These are phyloP conservation scores for Mesembrinibis cayennensis DNA, from an alignment of 2,113 vertebrate species.

Conservation along the genomic window DNA sequence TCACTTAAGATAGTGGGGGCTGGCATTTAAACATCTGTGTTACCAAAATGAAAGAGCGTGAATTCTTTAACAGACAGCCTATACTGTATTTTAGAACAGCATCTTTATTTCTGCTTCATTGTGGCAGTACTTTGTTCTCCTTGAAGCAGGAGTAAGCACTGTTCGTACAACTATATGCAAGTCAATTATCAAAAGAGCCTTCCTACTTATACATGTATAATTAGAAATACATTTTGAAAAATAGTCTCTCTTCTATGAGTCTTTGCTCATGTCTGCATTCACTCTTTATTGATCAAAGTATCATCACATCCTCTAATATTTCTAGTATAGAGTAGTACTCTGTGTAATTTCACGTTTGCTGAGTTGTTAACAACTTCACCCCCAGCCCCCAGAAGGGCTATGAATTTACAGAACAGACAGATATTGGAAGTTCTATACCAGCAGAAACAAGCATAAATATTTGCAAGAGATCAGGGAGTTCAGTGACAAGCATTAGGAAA, in stretches of 20 bases:
- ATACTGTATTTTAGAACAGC: neutral
- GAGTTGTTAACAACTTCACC: neutral
- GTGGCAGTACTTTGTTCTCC: neutral
- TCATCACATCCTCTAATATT: neutral
- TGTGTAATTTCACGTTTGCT: neutral
- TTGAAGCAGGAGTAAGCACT: neutral
- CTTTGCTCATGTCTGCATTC: neutral
- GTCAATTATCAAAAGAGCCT: neutral
- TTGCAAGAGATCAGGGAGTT: neutral
- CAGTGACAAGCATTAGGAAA: neutral
- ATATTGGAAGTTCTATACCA: neutral
- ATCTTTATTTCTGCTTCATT: neutral
- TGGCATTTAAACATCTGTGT: neutral
- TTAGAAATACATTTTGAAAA: neutral
- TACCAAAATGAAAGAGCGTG: neutral
- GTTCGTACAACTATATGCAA: neutral
- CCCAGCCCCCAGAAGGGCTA: neutral
- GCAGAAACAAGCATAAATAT: neutral
- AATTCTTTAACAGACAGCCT: neutral
- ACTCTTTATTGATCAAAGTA: neutral
- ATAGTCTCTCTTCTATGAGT: accelerated
- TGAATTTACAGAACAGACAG: neutral
- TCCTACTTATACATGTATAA: neutral
- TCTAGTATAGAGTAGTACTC: neutral
- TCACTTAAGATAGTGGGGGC: accelerated